Evolutionary conservation across 2,888 invertebrate species (phyloP), one percentile per base, ranked within the genome.

Genomic region (Hoplodrina blanda): DNA sequence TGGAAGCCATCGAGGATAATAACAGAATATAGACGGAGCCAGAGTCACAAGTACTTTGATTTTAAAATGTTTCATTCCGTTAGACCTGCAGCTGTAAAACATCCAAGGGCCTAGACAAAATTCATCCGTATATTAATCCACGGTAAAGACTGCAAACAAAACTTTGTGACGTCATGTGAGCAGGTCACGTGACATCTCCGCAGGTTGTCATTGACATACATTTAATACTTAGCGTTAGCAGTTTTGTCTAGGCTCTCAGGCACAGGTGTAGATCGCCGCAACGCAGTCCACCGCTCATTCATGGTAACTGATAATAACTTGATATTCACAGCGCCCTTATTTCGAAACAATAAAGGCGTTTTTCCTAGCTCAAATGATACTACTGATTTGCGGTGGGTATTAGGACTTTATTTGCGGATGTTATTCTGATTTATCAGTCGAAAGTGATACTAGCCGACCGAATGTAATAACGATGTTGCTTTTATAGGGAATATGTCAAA

Each of bases 11-110:
- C 67, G 87, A 88, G 10, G 90, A 89, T 66, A 92, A 91, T 69
- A 93, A 92, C 82, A 85, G 82, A 67, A 80, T 93, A 69, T 92
- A 92, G 50, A 37, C 30, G n/a, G 10, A 41, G 41, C 41, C 44
- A 56, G 62, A 62, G 8, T 49, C 49, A 33, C 64, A 65, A 74
- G 54, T 72, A 74, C 54, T 66, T 52, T 59, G 72, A 60, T 68
- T 65, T 57, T 44, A 55, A 61, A 76, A 76, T 53, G 20, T 81
- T 68, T 65, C 15, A 30, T 69, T 72, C 64, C 52, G 41, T 64
- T 56, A 53, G 50, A 63, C 33, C 33, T 57, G 33, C 56, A 66
- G 70, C 56, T 62, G 62, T 57, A 41, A 2, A 60, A 62, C 50
- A 52, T 46, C 17, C 17, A 11, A 17, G 17, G 46, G 46, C 46